phyloP scores from a whole-genome alignment of 2,888 invertebrate genomes.

The Perizoma affinitatum region DNA sequence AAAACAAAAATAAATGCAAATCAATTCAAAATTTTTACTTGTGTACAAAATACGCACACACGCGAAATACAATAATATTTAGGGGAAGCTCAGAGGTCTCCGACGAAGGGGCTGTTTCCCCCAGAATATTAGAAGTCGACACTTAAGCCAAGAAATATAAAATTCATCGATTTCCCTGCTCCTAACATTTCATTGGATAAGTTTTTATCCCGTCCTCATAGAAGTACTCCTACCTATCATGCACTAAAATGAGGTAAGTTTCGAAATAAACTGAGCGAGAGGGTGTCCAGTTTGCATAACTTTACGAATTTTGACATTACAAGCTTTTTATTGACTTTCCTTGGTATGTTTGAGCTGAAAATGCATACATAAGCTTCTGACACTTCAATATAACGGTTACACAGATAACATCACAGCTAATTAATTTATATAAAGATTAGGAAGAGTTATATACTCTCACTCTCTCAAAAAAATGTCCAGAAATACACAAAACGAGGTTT shows the following conservation, averaged over 20 bases:
- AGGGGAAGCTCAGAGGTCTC: slow-evolving; percentile 59
- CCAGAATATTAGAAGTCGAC: slow-evolving; percentile 67
- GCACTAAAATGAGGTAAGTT: slow-evolving; percentile 18
- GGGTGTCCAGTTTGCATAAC: background rate
- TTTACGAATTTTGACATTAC: background rate
- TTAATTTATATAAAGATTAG: no score
- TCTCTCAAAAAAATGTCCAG: no score
- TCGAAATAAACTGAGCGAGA: slow-evolving; percentile 5
- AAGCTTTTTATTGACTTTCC: no score
- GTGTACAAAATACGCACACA: slow-evolving; percentile 56
- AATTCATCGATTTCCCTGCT: slow-evolving; percentile 73
- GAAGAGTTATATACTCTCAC: no score
- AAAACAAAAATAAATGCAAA: slow-evolving; percentile 55
- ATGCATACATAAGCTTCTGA: no score
- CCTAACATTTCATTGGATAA: slow-evolving; percentile 49
- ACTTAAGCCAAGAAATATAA: slow-evolving; percentile 73
- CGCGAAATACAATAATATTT: slow-evolving; percentile 75
- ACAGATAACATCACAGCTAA: no score
- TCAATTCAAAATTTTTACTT: slow-evolving; percentile 71
- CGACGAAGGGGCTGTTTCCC: slow-evolving; percentile 71
- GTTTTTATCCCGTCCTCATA: slow-evolving; percentile 27
- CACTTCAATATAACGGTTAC: no score
- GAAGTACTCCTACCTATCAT: background rate
- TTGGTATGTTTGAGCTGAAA: no score
- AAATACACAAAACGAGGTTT: no score